Evolutionary conservation across 2,797 vertebrate genomes (phyloP), one percentile per base, ranked within the genome.

Genomic region (Intellagama lesueurii): DNA sequence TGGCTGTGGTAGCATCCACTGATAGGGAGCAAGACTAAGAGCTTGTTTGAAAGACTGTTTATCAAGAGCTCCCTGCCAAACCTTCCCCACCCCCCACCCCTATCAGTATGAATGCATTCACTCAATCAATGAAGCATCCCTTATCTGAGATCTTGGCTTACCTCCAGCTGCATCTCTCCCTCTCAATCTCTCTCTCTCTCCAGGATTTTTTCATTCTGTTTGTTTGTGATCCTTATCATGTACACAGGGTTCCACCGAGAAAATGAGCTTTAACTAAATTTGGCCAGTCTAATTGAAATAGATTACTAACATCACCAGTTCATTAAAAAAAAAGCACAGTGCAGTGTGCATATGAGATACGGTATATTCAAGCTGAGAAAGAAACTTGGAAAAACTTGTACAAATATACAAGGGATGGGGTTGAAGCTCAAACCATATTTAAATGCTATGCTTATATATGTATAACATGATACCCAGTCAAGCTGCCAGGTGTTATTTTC

Each of bases 41-140:
- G 87, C 90, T 94, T 90, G 92, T 93, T 95, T 89, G 94, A 90
- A 94, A 93, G 66, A 47, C 93, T 92, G 94, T 96, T 95, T 96
- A 92, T 96, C 93, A 95, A 96, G 95, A 94, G 95, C 94, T 87
- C 1, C 93, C 93, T 78, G 75, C 77, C 47, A 78, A 73, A 72
- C 80, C 72, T 16, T 82, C 82, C 94, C 94, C 93, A 89, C 86
- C 81, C 52, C 81, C 92, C 91, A 79, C 81, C 52, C 81, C 92
- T 92, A 79, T 91, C 94, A 80, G 76, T 88, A 89, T 95, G 93
- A 96, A 96, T 95, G 90, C 87, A 88, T 85, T 95, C 91, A 94
- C 91, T 95, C 94, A 95, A 89, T 94, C 93, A 95, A 91, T 94
- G 92, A 97, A 95, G 91, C 87, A 95, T 92, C 93, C 95, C 92